These are phyloP conservation scores for Acrossocheilus wenchowensis DNA, from an alignment of 2,797 vertebrate species.

Conservation along the genomic window DNA sequence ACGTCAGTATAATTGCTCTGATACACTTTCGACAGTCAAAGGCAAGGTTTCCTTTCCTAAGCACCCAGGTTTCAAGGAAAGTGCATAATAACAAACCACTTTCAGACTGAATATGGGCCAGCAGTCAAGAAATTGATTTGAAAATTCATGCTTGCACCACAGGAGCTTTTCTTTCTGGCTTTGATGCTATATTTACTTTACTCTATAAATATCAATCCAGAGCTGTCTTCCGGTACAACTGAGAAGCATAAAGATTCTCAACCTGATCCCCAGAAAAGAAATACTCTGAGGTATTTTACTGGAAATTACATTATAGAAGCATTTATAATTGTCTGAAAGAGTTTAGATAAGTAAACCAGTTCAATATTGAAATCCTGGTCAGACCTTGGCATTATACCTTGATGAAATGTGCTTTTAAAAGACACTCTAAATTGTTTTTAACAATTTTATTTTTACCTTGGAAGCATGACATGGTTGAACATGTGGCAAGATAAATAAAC, in stretches of 20 bases:
- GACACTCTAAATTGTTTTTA: constrained; percentile 9
- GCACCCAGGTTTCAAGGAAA: constrained; percentile 8
- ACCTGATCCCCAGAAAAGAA: constrained; percentile 55
- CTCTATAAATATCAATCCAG: constrained; percentile 64
- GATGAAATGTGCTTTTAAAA: constrained; percentile 25
- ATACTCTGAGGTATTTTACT: constrained; percentile 17
- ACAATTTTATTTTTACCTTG: constrained; percentile 44
- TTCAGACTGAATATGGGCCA: constrained; percentile 10
- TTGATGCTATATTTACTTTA: constrained; percentile 54
- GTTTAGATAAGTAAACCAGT: neutral
- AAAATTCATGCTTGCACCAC: constrained; percentile 28
- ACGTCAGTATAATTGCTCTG: constrained; percentile 7
- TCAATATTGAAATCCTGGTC: neutral
- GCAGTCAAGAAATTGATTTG: constrained; percentile 20
- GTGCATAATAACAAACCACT: neutral
- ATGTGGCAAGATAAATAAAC: constrained; percentile 58
- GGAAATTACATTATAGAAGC: neutral
- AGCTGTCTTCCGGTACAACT: constrained; percentile 56
- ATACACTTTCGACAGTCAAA: constrained; percentile 21
- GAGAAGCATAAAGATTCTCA: constrained; percentile 65
- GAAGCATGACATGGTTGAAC: constrained; percentile 32
- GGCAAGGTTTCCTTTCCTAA: constrained; percentile 8
- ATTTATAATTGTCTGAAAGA: neutral
- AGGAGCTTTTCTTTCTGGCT: constrained; percentile 41
- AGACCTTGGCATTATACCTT: neutral